phyloP scores from a whole-genome alignment of 2,797 vertebrate genomes.

The Monodelphis domestica region DNA sequence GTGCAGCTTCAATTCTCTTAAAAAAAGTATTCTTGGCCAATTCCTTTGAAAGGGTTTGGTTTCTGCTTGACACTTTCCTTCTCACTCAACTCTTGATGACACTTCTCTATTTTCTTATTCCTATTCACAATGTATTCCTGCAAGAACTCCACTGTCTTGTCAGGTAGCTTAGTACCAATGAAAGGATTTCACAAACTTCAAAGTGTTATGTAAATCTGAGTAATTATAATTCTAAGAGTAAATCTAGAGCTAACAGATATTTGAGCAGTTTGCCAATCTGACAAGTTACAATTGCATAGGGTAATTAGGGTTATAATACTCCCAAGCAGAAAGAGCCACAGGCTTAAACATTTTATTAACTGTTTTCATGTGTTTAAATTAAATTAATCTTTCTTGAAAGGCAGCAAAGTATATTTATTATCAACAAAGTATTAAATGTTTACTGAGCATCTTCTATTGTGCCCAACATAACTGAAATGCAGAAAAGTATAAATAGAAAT shows the following conservation, averaged over 20 bases:
- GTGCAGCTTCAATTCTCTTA: conserved; percentile 85
- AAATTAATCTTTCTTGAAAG: neutral
- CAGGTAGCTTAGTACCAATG: conserved; percentile 83
- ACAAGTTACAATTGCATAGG: neutral
- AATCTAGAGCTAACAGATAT: neutral
- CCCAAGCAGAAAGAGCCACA: neutral
- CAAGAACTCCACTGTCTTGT: conserved; percentile 85
- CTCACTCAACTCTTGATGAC: conserved; percentile 85
- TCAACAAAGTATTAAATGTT: neutral
- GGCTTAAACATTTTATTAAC: neutral
- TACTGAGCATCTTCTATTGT: neutral
- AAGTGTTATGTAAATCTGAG: neutral
- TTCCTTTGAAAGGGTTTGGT: conserved; percentile 85
- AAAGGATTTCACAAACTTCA: neutral
- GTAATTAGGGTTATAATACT: neutral
- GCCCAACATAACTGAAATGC: neutral
- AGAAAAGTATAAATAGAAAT: neutral
- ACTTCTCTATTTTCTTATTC: conserved; percentile 87
- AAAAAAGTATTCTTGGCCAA: conserved; percentile 87
- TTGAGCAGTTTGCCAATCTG: neutral
- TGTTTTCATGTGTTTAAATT: neutral
- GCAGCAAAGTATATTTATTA: neutral
- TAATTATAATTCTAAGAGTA: neutral
- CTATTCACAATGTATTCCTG: conserved; percentile 88
- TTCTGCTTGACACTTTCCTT: conserved; percentile 83